Evolutionary conservation across 2,797 vertebrate genomes (phyloP).

Genomic region (Pogonophryne albipinna): DNA sequence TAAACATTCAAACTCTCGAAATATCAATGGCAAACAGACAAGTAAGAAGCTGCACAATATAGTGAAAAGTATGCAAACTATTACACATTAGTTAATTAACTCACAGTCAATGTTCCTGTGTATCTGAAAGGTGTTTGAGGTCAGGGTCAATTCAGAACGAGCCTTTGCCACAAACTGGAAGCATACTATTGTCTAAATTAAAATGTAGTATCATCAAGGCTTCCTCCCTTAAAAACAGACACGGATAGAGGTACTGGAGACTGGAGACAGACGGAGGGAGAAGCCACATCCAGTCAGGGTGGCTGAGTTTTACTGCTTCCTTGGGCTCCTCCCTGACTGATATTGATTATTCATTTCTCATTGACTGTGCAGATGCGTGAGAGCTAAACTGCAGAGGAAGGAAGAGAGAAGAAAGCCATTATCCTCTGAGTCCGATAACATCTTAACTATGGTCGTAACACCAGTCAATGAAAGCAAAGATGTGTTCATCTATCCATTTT

Average conservation of each 20-base stretch:
- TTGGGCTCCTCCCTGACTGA: slow-evolving; percentile 47
- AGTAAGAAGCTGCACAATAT: neutral
- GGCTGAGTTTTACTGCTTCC: slow-evolving; percentile 52
- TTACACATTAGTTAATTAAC: neutral
- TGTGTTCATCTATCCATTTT: neutral
- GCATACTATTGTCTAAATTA: neutral
- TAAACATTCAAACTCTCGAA: neutral
- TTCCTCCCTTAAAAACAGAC: neutral
- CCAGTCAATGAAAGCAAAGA: neutral
- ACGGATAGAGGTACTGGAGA: slow-evolving; percentile 10
- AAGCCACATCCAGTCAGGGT: slow-evolving; percentile 27
- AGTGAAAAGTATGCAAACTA: neutral
- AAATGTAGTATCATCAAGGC: slow-evolving; percentile 2
- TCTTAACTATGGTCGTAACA: neutral
- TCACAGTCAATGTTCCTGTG: neutral
- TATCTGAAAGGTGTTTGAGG: neutral
- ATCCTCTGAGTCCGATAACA: neutral
- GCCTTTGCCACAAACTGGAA: neutral
- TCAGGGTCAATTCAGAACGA: neutral
- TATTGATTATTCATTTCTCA: slow-evolving; percentile 67
- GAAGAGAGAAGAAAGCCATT: slow-evolving; percentile 10
- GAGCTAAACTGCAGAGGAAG: slow-evolving; percentile 21
- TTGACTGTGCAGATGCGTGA: slow-evolving; percentile 43
- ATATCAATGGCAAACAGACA: rapidly evolving
- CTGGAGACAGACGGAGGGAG: slow-evolving; percentile 13